Conservation (phyloP, 2,113 vertebrate species). For the Balaenoptera acutorostrata region DNA sequence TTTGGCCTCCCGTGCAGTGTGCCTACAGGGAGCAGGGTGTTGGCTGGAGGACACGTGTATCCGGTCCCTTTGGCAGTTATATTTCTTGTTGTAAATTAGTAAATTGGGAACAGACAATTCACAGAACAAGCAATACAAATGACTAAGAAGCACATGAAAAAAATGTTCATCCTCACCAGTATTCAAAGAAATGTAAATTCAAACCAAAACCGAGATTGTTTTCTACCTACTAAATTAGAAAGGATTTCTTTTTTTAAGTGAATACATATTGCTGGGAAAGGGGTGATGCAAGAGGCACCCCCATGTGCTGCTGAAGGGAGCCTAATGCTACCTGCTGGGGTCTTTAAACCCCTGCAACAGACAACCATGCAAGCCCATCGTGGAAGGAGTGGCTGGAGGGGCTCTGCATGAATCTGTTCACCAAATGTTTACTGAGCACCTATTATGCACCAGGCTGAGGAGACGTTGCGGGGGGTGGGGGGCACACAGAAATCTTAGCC, state of each 20-base stretch:
- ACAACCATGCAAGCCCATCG: neutral
- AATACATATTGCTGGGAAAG: neutral
- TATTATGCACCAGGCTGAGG: neutral
- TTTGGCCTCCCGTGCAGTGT: neutral
- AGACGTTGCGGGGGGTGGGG: neutral
- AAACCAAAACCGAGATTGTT: constrained; percentile 42
- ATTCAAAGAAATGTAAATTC: constrained; percentile 49
- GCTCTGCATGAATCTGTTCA: neutral
- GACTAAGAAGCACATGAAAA: constrained; percentile 45
- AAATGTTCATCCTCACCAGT: constrained; percentile 5
- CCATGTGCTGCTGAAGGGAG: neutral
- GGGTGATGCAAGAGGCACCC: too few relatives aligned
- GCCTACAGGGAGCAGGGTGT: constrained; percentile 41
- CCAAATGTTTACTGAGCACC: neutral
- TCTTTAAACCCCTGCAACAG: neutral
- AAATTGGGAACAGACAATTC: constrained; percentile 68
- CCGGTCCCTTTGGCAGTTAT: constrained; percentile 54
- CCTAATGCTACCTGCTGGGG: neutral
- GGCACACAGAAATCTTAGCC: neutral
- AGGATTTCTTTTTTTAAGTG: neutral
- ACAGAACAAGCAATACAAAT: constrained; percentile 50
- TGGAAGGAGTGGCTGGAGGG: neutral
- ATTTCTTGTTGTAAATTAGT: constrained; percentile 55
- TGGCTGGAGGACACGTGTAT: constrained; percentile 36
- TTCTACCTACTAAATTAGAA: neutral